These are phyloP conservation scores for Morone chrysops DNA, from an alignment of 2,113 vertebrate species.

Conservation along the genomic window DNA sequence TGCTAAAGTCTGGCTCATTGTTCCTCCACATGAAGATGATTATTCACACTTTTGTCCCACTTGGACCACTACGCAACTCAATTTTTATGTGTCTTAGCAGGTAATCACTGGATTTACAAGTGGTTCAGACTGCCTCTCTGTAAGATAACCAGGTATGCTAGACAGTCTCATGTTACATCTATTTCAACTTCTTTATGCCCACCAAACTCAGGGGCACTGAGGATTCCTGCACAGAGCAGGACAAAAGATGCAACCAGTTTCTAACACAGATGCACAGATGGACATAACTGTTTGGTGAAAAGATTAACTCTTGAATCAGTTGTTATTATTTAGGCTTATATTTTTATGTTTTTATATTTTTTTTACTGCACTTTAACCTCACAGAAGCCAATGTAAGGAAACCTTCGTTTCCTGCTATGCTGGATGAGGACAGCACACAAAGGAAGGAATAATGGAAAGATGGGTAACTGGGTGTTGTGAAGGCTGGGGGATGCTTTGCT, in stretches of 20 bases:
- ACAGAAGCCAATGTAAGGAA: neutral
- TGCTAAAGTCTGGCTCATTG: neutral
- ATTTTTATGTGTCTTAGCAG: slow-evolving; percentile 17
- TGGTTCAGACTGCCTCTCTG: slow-evolving; percentile 10
- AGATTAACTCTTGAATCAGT: neutral
- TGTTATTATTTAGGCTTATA: neutral
- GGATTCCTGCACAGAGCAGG: neutral
- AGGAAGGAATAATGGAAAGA: slow-evolving; percentile 39
- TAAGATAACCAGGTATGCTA: slow-evolving; percentile 18
- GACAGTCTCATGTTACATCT: slow-evolving; percentile 6
- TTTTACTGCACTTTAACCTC: neutral
- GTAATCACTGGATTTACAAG: slow-evolving; percentile 21
- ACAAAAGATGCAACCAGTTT: neutral
- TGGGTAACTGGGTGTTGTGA: slow-evolving; percentile 20
- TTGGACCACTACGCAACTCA: slow-evolving; percentile 7
- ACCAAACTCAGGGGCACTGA: neutral
- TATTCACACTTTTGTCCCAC: slow-evolving; percentile 2
- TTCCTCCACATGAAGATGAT: slow-evolving; percentile 13
- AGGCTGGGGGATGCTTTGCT: slow-evolving; percentile 28
- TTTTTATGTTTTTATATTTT: neutral
- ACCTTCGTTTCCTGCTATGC: neutral
- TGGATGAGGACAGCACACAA: slow-evolving; percentile 28
- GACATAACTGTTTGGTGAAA: neutral
- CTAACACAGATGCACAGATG: neutral
- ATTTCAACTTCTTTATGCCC: neutral